These are phyloP conservation scores for Hydrophis major DNA, from an alignment of 2,797 vertebrate genomes.

Conservation along the genomic window DNA sequence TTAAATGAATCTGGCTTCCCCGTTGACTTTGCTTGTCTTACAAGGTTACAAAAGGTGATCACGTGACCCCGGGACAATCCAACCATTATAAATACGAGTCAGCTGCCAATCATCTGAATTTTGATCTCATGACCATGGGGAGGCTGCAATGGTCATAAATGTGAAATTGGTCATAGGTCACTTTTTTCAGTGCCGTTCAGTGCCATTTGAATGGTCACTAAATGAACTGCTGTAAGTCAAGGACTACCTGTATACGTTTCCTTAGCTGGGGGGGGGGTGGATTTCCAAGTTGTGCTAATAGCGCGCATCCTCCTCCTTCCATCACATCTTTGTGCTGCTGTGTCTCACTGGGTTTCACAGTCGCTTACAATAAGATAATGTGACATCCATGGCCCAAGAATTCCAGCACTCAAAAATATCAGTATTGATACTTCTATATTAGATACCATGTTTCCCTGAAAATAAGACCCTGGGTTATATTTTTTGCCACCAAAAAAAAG, in stretches of 20 bases:
- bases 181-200: neutral
- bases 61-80: neutral
- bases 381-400: neutral
- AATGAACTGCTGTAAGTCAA: neutral
- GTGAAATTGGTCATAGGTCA: neutral
- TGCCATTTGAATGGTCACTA: neutral
- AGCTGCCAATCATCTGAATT: neutral
- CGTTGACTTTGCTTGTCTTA: neutral
- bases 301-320: neutral
- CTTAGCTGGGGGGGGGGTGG: neutral
- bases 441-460: too few species aligned
- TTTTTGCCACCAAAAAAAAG: too few species aligned
- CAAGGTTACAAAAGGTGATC: neutral
- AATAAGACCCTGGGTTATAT: too few species aligned
- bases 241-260: neutral
- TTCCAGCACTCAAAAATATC: neutral
- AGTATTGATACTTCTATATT: neutral
- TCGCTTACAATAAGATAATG: neutral
- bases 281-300: neutral
- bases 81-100: neutral
- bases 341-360: neutral
- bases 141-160: neutral
- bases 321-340: neutral
- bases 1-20: neutral
- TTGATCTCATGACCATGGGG: neutral